Evolutionary conservation across 1,140 invertebrate genomes (phyloP).

Genomic region (Caenorhabditis latens): DNA sequence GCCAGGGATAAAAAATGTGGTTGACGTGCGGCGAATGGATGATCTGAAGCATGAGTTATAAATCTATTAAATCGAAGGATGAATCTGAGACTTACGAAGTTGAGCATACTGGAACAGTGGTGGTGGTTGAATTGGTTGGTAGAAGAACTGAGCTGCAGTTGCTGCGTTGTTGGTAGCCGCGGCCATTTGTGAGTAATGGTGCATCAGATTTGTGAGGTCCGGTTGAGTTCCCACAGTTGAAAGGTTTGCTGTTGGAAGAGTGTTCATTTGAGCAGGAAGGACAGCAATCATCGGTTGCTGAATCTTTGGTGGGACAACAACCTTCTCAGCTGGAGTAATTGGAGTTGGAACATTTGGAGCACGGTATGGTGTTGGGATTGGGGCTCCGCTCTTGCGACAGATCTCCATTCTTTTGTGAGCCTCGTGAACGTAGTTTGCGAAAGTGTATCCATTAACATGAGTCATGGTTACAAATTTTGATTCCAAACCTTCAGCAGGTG

Average conservation of each 20-base stretch:
- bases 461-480: slow-evolving; percentile 76
- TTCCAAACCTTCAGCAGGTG: slow-evolving; percentile 71
- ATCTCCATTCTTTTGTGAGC: slow-evolving; percentile 65
- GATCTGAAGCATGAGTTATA: background rate
- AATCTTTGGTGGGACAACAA: background rate
- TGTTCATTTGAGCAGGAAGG: slow-evolving; percentile 5
- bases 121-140: background rate
- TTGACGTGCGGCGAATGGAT: slow-evolving; percentile 15
- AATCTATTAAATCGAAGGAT: background rate
- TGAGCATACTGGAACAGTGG: slow-evolving; percentile 34
- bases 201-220: slow-evolving; percentile 16
- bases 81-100: background rate
- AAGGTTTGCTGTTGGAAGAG: background rate
- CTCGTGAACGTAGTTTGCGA: slow-evolving; percentile 73
- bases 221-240: slow-evolving; percentile 7
- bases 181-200: slow-evolving; percentile 38
- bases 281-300: slow-evolving; percentile 38
- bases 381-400: slow-evolving; percentile 29
- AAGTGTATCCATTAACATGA: slow-evolving; percentile 67
- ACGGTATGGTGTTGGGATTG: background rate
- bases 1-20: slow-evolving; percentile 49
- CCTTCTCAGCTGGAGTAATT: slow-evolving; percentile 22
- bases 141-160: slow-evolving; percentile 30
- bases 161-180: background rate
- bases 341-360: slow-evolving; percentile 16